Evolutionary conservation across 1,140 invertebrate species (phyloP).

Genomic region (Sesamia nonagrioides): DNA sequence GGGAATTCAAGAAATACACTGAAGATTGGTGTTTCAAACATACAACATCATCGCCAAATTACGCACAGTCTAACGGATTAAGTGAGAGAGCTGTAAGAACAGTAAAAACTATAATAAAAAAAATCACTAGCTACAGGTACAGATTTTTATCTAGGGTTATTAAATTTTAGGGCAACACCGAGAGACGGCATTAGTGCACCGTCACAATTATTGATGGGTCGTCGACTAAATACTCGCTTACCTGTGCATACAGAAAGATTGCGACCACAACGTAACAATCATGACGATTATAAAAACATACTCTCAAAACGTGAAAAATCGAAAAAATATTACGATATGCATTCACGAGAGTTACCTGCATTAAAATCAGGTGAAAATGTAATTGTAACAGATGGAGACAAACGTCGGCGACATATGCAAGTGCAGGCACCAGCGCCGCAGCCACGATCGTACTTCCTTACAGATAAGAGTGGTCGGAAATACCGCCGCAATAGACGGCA

Average conservation of each 20-base stretch:
- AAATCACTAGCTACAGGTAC: slow-evolving; percentile 46
- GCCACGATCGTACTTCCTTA: background rate
- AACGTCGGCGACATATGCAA: no score
- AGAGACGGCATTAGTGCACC: slow-evolving; percentile 33
- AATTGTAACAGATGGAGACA: no score
- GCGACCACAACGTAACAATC: background rate
- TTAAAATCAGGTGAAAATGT: background rate
- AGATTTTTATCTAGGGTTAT: slow-evolving; percentile 27
- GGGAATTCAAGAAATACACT: slow-evolving; percentile 76
- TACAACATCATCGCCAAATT: slow-evolving; percentile 47
- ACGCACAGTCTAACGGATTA: slow-evolving; percentile 72
- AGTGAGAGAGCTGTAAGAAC: slow-evolving; percentile 53
- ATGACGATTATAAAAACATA: background rate
- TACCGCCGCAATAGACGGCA: background rate
- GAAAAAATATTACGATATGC: no score
- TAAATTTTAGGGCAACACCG: no score
- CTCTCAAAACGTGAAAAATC: no score
- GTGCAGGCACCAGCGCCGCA: background rate
- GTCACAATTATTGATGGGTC: slow-evolving; percentile 40
- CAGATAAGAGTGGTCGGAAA: background rate
- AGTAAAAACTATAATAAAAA: slow-evolving; percentile 61
- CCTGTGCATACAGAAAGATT: no score
- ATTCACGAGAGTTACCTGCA: background rate
- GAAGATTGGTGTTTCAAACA: slow-evolving; percentile 62
- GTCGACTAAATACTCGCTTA: no score